Conservation (phyloP, 64 coral and sea anemone species). For the Platygyra sinensis region DNA sequence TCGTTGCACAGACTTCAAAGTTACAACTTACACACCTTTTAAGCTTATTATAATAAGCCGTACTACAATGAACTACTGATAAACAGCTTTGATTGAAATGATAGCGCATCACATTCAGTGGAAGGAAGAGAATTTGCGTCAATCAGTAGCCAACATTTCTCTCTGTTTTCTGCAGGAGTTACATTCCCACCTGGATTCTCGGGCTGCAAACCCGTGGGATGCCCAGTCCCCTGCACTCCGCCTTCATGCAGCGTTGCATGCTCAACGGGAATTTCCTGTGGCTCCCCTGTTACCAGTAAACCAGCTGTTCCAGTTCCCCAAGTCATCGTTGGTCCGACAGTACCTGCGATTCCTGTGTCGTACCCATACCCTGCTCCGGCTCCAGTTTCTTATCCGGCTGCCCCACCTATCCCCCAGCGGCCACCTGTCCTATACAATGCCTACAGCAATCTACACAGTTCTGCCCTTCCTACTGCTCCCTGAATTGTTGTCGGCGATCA, state of each 20-base stretch:
- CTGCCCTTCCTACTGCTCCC: constrained; percentile 19
- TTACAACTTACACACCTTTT: too few species aligned
- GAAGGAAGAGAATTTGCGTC: neutral
- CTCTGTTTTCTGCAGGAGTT: neutral
- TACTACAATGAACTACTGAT: too few species aligned
- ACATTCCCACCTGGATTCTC: constrained; percentile 14
- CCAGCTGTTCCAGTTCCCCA: neutral
- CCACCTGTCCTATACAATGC: constrained; percentile 11
- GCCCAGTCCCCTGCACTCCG: constrained; percentile 1
- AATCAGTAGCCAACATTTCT: neutral
- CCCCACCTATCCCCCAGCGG: neutral
- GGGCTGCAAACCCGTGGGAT: constrained; percentile 17
- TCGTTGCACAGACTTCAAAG: too few species aligned
- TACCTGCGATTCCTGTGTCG: constrained; percentile 11
- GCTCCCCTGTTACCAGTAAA: neutral
- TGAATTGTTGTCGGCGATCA: neutral
- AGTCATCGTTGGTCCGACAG: neutral
- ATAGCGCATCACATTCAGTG: too few species aligned
- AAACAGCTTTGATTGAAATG: too few species aligned
- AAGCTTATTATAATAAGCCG: too few species aligned
- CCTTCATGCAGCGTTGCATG: constrained; percentile 10
- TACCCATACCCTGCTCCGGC: constrained; percentile 9
- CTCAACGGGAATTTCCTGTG: neutral
- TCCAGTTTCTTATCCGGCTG: neutral
- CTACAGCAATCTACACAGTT: neutral